Percentiles rank a stretch among this genome's conserved stretches.
phyloP scores from a whole-genome alignment of 2,888 invertebrate genomes.

The Apamea monoglypha region DNA sequence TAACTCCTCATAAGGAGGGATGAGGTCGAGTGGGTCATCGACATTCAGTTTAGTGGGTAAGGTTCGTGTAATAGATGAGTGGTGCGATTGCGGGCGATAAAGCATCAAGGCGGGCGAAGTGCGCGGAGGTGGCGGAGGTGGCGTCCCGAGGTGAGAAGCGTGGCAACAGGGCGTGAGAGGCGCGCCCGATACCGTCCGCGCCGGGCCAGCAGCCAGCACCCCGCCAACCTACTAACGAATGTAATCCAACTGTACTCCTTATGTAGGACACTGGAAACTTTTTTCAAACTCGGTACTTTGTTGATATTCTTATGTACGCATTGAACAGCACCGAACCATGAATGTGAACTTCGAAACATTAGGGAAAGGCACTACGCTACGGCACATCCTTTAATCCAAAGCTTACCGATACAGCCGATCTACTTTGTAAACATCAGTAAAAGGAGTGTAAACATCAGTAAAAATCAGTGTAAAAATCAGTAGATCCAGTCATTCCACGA shows the following conservation, averaged over 20 bases:
- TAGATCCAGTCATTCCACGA: too few species aligned
- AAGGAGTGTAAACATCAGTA: too few species aligned
- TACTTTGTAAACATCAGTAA: background rate
- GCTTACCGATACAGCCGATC: background rate
- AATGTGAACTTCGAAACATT: background rate
- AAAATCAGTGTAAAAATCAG: too few species aligned
- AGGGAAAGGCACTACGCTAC: too few species aligned
- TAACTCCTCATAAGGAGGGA: conserved; percentile 76
- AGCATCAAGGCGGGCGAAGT: conserved; percentile 78
- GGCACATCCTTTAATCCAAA: background rate
- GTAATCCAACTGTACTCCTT: conserved; percentile 34
- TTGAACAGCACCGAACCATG: background rate
- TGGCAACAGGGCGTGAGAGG: conserved; percentile 88
- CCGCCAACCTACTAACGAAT: conserved; percentile 53
- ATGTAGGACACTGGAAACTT: conserved; percentile 34
- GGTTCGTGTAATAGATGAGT: conserved; percentile 85
- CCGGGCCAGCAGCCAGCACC: conserved; percentile 39
- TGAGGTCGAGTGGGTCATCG: conserved; percentile 78
- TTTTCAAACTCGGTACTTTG: background rate
- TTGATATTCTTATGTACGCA: background rate
- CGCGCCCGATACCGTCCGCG: conserved; percentile 79
- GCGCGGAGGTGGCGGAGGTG: conserved; percentile 82
- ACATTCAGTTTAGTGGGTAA: conserved; percentile 85
- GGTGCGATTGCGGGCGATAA: conserved; percentile 85
- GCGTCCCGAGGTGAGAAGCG: conserved; percentile 88